Evolutionary conservation across 2,113 vertebrate genomes (phyloP).

Genomic region (Protomyctophum bolini): DNA sequence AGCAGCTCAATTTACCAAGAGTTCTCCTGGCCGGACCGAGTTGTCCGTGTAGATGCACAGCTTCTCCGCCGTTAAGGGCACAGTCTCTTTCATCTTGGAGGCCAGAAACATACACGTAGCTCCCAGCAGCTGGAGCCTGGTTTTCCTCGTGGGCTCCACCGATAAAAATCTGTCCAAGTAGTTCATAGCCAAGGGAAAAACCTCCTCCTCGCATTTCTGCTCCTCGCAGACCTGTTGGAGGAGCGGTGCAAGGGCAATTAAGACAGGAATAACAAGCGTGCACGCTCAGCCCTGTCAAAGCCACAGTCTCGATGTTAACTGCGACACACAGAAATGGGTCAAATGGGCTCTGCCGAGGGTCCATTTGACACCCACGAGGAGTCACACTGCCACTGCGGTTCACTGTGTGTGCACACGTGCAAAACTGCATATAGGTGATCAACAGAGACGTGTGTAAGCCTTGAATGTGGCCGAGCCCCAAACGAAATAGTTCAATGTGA

Average conservation of each 20-base stretch:
- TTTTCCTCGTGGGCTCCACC: constrained; percentile 91
- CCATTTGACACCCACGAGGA: too few relatives aligned
- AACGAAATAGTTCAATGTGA: neutral
- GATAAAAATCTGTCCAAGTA: constrained; percentile 98
- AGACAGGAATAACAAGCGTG: neutral
- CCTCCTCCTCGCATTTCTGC: constrained; percentile 98
- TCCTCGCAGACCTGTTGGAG: constrained; percentile 91
- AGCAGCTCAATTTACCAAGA: constrained; percentile 86
- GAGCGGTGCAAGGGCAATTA: constrained; percentile 42
- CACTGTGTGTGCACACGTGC: too few relatives aligned
- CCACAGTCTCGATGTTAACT: too few relatives aligned
- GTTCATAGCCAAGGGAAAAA: constrained; percentile 98
- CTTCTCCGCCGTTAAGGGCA: constrained; percentile 95
- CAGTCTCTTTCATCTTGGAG: constrained; percentile 98
- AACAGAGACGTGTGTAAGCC: too few relatives aligned
- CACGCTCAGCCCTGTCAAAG: too few relatives aligned
- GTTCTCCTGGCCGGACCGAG: constrained; percentile 90
- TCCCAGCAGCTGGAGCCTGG: constrained; percentile 91
- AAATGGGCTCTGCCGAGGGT: too few relatives aligned
- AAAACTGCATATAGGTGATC: too few relatives aligned
- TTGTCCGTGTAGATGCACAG: constrained; percentile 97
- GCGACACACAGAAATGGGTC: too few relatives aligned
- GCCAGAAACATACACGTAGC: constrained; percentile 98
- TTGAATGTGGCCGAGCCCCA: too few relatives aligned
- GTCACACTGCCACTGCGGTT: too few relatives aligned